Evolutionary conservation across 2,113 vertebrate genomes (phyloP), one percentile per base, ranked within the genome.

Genomic region (Phylloscopus trochilus): DNA sequence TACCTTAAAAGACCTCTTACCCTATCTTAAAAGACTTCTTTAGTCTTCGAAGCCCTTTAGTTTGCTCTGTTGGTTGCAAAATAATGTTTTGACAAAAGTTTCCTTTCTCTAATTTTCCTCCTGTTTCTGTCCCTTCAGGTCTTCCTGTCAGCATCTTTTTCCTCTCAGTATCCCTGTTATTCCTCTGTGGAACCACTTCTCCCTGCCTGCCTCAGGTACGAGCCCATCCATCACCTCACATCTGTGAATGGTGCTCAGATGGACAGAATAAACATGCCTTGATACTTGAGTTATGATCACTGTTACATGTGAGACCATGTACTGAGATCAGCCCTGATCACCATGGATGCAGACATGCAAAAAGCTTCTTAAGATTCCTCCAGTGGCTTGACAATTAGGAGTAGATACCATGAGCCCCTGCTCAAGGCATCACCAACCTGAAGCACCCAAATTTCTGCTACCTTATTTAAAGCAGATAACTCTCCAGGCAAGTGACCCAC

Each of bases 191-290:
- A 69, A 31, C 30, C 9, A 6, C 20, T 52, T 41, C 15, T 88
- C n/a, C 51, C 22, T 55, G 35, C 30, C 44, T 79, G 35, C 30
- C 47, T 43, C 27, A 44, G 0, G 0, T 6, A 62, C 0, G 0
- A 82, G 52, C 46, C n/a, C 22, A 49, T 26, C 27, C 33, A 21
- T 55, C 66, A 53, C 8, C 51, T 73, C 18, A 31, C 4, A 4
- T 1, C 2, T 30, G 24, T 30, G 27, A 84, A 35, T 9, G n/a
- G 30, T 2, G 0, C 30, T 62, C 33, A n/a, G 46, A 22, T 35
- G 13, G 33, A 53, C 23, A 68, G 41, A 68, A 49, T 5, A 8
- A 81, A 26, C 12, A 7, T 5, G 20, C 30, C 77, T 51, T 24
- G 55, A 43, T 27, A 41, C 47, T 60, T 37, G 43, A 83, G 67